These are phyloP conservation scores for Calyptommatus sinebrachiatus DNA, from an alignment of 2,113 vertebrate species.

Conservation along the genomic window DNA sequence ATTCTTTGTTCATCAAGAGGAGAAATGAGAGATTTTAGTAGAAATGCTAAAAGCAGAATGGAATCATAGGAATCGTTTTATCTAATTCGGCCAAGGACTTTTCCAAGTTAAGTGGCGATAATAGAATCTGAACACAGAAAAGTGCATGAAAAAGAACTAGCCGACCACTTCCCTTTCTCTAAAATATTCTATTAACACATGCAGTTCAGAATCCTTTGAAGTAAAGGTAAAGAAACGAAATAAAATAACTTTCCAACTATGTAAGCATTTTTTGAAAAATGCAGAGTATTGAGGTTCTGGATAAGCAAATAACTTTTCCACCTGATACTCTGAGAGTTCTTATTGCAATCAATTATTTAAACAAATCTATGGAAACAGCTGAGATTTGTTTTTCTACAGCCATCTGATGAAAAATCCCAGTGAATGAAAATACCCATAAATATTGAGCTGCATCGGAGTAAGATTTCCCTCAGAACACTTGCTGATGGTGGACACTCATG, in stretches of 20 bases:
- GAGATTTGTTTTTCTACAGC: slow-evolving; percentile 5
- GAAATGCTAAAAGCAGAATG: not conserved
- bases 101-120: no score
- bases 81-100: no score
- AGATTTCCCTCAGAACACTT: no score
- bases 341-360: slow-evolving; percentile 54
- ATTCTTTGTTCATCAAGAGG: not conserved
- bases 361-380: slow-evolving; percentile 47
- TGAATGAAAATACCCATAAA: not conserved
- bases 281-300: slow-evolving; percentile 38
- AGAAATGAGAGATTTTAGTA: no score
- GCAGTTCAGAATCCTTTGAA: not conserved
- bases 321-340: slow-evolving; percentile 48
- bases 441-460: not conserved
- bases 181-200: not conserved
- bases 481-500: no score
- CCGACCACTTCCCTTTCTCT: no score
- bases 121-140: no score
- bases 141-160: no score
- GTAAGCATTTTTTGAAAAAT: slow-evolving; percentile 3
- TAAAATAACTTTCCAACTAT: slow-evolving; percentile 15
- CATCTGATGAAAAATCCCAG: not conserved
- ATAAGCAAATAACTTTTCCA: slow-evolving; percentile 44
- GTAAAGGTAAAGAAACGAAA: not conserved
- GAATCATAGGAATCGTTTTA: no score